phyloP scores from a whole-genome alignment of 2,888 invertebrate genomes.

The Orthosia gothica region DNA sequence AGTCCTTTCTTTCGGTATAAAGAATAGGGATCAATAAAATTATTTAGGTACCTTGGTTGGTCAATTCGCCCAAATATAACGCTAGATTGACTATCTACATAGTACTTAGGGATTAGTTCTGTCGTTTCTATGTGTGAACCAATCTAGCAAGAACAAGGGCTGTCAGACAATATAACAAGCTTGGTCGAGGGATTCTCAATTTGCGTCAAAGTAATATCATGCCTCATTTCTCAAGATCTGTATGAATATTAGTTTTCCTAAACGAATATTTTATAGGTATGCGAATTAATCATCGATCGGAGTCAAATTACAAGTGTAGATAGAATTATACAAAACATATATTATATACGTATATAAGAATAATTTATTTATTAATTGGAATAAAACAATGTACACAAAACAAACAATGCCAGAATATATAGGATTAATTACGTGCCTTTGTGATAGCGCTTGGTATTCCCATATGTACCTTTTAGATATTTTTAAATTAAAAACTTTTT shows the following conservation, averaged over 20 bases:
- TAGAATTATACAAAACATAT: no score
- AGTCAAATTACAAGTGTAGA: not conserved
- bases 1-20: not conserved
- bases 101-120: not conserved
- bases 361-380: no score
- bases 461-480: no score
- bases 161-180: constrained; percentile 19
- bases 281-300: not conserved
- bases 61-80: not conserved
- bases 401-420: no score
- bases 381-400: no score
- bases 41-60: not conserved
- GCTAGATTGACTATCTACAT: not conserved
- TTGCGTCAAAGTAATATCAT: constrained; percentile 19
- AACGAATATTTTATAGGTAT: no score
- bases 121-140: constrained; percentile 1
- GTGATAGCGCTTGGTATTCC: no score
- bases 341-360: no score
- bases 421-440: no score
- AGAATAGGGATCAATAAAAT: not conserved
- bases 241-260: not conserved
- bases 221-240: constrained; percentile 14
- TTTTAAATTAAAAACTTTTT: no score
- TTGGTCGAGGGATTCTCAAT: not conserved
- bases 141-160: constrained; percentile 13